Base-by-base conservation (phyloP, 2,113 vertebrate genomes). In the Lophura nycthemera region DNA sequence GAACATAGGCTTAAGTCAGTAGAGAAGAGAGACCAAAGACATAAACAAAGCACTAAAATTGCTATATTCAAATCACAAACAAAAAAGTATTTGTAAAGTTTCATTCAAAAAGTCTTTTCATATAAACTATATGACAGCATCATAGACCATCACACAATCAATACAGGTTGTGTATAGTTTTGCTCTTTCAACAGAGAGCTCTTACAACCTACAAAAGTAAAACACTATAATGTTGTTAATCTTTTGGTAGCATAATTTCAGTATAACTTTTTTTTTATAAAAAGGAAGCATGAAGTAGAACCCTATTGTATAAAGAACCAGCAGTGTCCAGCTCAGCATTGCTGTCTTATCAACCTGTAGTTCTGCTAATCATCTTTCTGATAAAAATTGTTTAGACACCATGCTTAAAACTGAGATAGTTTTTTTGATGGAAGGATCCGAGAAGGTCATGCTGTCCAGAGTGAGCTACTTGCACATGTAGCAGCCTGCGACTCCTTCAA, bases 1-100 rank as follows among this genome's bases (percentile, higher is more conserved):
- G 92, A 98, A 98, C 79, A 94, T 96, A 83, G 86, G 92, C 98
- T 99, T 69, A 71, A 82, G 30, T 63, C 43, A 79, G 14, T 11
- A 65, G 50, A 75, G 57, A 94, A 56, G n/a, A 77, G 36, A 64
- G 47, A 75, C 11, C 81, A 56, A 83, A 54, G 32, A 27, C 7
- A 42, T 27, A 78, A 76, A 34, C 3, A 90, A 85, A 56, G 6
- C 14, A 36, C 88, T 78, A 65, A 61, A 80, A 75, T 47, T 34
- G 19, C 10, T 11, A 5, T 7, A 45, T 30, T 36, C 57, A 80
- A 88, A 65, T 6, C 38, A 82, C 24, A 83, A 32, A 32, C 59
- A 32, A 34, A 71, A 56, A 79, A 48, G 10, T 38, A 18, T 56
- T 69, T 61, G 19, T 38, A 48, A 86, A 80, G 11, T 82, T 63